Conservation (phyloP, 2,797 vertebrate genomes). For the Microcaecilia unicolor region DNA sequence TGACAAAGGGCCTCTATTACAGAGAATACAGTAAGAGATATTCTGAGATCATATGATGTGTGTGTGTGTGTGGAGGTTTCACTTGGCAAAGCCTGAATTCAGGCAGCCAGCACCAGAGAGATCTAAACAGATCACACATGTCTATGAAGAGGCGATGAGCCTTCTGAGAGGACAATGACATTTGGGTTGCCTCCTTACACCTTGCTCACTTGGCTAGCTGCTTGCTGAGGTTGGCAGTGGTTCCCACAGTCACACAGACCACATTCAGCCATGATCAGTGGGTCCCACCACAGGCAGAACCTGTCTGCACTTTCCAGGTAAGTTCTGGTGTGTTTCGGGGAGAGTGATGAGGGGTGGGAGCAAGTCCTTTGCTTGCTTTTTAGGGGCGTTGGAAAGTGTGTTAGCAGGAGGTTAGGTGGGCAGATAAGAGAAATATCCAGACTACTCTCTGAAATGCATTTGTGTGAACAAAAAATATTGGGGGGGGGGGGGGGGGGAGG, state of each 20-base stretch:
- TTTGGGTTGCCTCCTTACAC: constrained; percentile 36
- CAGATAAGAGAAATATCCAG: too few relatives aligned
- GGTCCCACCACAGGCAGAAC: constrained; percentile 50
- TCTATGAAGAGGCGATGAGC: constrained; percentile 48
- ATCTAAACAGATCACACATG: constrained; percentile 35
- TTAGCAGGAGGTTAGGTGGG: too few relatives aligned
- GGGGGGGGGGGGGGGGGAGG: too few relatives aligned
- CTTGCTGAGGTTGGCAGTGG: constrained; percentile 29
- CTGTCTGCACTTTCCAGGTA: constrained; percentile 60
- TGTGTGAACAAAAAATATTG: too few relatives aligned
- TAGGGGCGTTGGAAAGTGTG: too few relatives aligned
- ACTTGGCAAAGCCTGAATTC: constrained; percentile 35
- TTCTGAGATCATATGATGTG: constrained; percentile 41
- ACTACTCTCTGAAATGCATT: too few relatives aligned
- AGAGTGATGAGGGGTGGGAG: too few relatives aligned
- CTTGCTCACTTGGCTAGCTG: constrained; percentile 33
- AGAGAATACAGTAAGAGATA: constrained; percentile 56
- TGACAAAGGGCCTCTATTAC: constrained; percentile 47
- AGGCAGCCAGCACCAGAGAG: constrained; percentile 26
- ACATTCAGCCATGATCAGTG: constrained; percentile 59
- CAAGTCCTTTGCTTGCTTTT: too few relatives aligned
- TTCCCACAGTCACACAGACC: constrained; percentile 17
- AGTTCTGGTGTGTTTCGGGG: constrained; percentile 48
- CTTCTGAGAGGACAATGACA: constrained; percentile 49
- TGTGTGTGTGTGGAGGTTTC: constrained; percentile 38